Percentiles rank a stretch among this genome's conserved stretches.
phyloP scores from a whole-genome alignment of 2,888 invertebrate species.

The Lamellibrachia satsuma region DNA sequence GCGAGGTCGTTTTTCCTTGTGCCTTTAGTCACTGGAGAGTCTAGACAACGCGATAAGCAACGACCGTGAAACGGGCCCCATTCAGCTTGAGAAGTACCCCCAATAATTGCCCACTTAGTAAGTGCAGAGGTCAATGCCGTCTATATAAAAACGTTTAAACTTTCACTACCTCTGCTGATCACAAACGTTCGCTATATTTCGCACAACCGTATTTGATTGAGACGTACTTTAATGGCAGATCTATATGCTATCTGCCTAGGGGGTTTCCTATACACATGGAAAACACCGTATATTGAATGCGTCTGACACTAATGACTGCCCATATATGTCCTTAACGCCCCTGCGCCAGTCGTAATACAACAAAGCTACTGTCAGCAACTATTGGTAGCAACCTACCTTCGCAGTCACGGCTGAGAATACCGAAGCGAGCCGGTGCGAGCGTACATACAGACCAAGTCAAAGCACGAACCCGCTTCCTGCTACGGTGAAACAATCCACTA shows the following conservation, averaged over 20 bases:
- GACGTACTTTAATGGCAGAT: background rate
- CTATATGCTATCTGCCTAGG: background rate
- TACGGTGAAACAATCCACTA: background rate
- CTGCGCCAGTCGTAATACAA: background rate
- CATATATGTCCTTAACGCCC: background rate
- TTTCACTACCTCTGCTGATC: background rate
- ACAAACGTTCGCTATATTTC: background rate
- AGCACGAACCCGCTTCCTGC: background rate
- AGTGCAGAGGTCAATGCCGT: background rate
- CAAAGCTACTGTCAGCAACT: background rate
- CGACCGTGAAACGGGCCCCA: background rate
- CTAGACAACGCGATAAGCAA: background rate
- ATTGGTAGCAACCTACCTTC: background rate
- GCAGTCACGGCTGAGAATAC: background rate
- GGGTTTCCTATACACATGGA: background rate
- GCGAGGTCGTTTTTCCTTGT: background rate
- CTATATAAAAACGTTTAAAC: background rate
- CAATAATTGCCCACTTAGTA: background rate
- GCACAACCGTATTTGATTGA: background rate
- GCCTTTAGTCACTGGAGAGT: background rate
- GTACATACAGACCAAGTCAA: background rate
- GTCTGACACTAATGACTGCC: background rate
- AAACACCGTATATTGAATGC: background rate
- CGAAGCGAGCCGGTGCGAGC: background rate
- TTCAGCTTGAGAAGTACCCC: background rate